Conservation (phyloP, 2,113 vertebrate species). For the Muntiacus reevesi region DNA sequence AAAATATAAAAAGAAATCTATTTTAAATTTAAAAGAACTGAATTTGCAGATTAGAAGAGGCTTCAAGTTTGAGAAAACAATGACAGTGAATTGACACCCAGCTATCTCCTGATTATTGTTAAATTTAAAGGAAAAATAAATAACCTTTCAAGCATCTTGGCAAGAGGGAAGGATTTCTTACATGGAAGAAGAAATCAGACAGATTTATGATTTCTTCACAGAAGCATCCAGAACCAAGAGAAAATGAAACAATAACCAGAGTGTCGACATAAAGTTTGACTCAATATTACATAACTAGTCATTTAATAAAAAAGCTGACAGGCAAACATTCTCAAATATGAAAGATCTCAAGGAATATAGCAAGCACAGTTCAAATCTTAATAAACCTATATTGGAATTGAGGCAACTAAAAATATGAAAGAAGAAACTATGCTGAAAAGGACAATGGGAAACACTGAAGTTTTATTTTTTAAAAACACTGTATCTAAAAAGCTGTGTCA, state of each 20-base stretch:
- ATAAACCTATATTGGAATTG: neutral
- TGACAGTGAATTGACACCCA: neutral
- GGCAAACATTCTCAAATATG: neutral
- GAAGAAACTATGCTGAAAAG: neutral
- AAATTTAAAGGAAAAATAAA: neutral
- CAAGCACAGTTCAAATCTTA: neutral
- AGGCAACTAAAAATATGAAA: neutral
- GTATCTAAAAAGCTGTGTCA: neutral
- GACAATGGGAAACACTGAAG: neutral
- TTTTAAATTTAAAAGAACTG: neutral
- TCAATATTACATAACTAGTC: neutral
- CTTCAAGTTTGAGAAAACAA: neutral
- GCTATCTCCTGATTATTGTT: neutral
- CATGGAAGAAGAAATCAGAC: neutral
- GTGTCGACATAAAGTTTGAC: neutral
- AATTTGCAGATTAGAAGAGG: neutral
- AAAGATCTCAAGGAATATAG: neutral
- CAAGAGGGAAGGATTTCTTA: neutral
- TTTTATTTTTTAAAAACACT: neutral
- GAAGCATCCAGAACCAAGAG: neutral
- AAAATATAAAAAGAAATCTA: neutral
- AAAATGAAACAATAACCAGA: neutral
- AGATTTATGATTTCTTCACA: neutral
- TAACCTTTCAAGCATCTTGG: neutral
- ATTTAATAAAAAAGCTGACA: neutral